Evolutionary conservation across 2,888 invertebrate species (phyloP), one percentile per base, ranked within the genome.

Genomic region (Phaonia tiefii): DNA sequence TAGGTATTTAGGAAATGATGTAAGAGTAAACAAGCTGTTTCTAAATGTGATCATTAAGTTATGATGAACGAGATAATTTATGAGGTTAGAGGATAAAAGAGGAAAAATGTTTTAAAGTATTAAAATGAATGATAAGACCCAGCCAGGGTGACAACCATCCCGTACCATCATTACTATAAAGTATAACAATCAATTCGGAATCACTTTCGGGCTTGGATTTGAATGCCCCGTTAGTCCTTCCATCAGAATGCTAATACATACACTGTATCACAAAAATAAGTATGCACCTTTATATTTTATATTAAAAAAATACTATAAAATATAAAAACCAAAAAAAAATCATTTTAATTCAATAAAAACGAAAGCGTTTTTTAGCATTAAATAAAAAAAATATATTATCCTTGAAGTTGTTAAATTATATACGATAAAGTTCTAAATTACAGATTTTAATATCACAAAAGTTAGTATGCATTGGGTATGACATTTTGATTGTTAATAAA

Each of bases 231-330:
- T n/a, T n/a, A n/a, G n/a, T n/a, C n/a, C n/a, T n/a, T n/a, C n/a
- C n/a, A n/a, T n/a, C n/a, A n/a, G n/a, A n/a, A n/a, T n/a, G n/a
- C 15, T 5, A 1, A 42, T 22, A 49, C 5, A 20, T 67, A 51
- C 51, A 22, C 51, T 54, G 51, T 37, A 70, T 70, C 44, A 70
- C 44, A 31, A 71, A 71, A 71, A 71, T 71, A 46, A 37, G 46
- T 71, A 60, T 71, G 37, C 60, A 60, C 17, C 56, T 31, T 8
- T 46, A 26, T 31, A 60, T 26, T 11, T 49, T 25, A 60, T 31
- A 71, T 15, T 13, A 3, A 58, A 71, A 71, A 71, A 70, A 54
- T 46, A 26, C 10, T 42, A 22, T 4, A 13, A 26, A 71, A 1
- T 58, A 13, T 1, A n/a, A 31, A 42, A 46, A 58, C n/a, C 26